phyloP scores from a whole-genome alignment of 2,888 invertebrate species.

The Teleogryllus oceanicus region DNA sequence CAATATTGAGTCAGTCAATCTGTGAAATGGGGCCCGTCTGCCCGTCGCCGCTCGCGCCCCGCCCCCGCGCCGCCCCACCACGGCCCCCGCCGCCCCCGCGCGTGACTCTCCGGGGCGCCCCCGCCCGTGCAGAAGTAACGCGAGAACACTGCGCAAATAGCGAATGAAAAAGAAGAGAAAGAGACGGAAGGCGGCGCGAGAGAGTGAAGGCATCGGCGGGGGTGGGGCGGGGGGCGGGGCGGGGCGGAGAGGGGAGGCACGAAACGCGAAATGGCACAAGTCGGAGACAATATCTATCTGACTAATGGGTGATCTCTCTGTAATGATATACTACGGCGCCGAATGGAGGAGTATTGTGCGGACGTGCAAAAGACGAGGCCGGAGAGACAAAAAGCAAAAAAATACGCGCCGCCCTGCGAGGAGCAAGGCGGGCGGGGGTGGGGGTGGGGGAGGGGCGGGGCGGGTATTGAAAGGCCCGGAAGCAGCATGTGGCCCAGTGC shows the following conservation, averaged over 20 bases:
- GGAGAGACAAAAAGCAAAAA: background rate
- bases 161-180: slow-evolving; percentile 1
- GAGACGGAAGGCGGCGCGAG: background rate
- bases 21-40: slow-evolving; percentile 29
- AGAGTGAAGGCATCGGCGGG: background rate
- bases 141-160: slow-evolving; percentile 18
- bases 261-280: slow-evolving; percentile 18
- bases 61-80: slow-evolving; percentile 8
- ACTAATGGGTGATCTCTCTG: slow-evolving; percentile 12
- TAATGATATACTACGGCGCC: background rate
- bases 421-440: background rate
- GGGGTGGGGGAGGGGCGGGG: background rate
- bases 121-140: background rate
- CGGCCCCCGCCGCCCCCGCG: background rate
- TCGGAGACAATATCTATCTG: slow-evolving; percentile 18
- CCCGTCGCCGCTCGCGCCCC: background rate
- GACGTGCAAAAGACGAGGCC: slow-evolving; percentile 18
- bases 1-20: slow-evolving; percentile 33
- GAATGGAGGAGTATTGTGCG: slow-evolving; percentile 6
- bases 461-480: slow-evolving; percentile 10
- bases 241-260: background rate
- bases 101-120: background rate
- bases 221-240: background rate
- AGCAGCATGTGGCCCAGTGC: background rate
- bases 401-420: background rate